Percentiles rank a stretch among this genome's conserved stretches.
Conservation (phyloP, 2,888 invertebrate genomes). For the Noctua comes region DNA sequence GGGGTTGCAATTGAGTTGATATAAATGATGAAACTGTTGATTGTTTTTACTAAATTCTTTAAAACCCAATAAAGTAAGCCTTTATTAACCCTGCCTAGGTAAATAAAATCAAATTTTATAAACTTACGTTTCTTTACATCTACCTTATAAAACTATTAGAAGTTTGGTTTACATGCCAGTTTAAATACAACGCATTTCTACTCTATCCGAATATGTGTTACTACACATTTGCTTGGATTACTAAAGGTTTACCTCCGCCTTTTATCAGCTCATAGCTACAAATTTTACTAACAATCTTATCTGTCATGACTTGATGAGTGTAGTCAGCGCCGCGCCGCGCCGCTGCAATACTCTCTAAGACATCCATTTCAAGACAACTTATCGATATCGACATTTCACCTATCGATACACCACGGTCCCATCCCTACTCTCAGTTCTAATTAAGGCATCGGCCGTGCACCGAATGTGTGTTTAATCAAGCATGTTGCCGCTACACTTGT, state of each 20-base stretch:
- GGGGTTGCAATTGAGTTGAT: background rate
- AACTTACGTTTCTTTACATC: background rate
- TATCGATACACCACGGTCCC: slow-evolving; percentile 31
- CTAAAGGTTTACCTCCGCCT: background rate
- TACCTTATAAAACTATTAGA: background rate
- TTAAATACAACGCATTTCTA: background rate
- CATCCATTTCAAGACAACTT: background rate
- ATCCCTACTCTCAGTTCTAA: slow-evolving; percentile 78
- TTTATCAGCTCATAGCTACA: background rate
- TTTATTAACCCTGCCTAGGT: background rate
- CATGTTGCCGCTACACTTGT: slow-evolving; percentile 83
- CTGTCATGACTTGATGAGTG: background rate
- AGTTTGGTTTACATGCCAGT: background rate
- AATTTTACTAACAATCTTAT: background rate
- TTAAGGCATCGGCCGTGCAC: slow-evolving; percentile 89
- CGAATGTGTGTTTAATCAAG: slow-evolving; percentile 89
- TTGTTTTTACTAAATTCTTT: background rate
- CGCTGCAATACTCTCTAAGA: background rate
- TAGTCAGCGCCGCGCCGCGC: background rate
- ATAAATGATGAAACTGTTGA: background rate
- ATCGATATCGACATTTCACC: slow-evolving; percentile 20
- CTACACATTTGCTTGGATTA: background rate
- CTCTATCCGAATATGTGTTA: background rate
- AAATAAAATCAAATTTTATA: background rate
- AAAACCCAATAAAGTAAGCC: background rate